phyloP scores from a whole-genome alignment of 2,888 invertebrate genomes.

The Rhagophthalmus giganteus region DNA sequence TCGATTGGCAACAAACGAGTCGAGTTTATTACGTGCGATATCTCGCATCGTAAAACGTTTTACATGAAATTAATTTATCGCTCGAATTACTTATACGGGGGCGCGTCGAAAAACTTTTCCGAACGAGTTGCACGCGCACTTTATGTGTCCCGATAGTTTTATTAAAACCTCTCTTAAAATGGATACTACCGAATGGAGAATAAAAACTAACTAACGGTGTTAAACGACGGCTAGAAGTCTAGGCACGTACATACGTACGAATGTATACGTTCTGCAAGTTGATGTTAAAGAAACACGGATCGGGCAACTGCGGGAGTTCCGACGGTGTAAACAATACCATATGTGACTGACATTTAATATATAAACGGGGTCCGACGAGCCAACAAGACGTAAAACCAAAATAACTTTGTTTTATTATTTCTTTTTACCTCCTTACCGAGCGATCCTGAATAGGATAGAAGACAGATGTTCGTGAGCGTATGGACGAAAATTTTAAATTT shows the following conservation, averaged over 20 bases:
- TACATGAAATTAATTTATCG: too few species aligned
- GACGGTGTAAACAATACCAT: conserved; percentile 24
- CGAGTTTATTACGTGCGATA: too few species aligned
- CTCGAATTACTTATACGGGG: too few species aligned
- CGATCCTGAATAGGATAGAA: not conserved
- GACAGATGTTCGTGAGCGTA: conserved; percentile 1
- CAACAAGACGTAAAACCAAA: conserved; percentile 18
- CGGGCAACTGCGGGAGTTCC: conserved; percentile 2
- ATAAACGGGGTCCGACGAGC: conserved; percentile 13
- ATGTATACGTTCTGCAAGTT: conserved; percentile 5
- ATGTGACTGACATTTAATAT: conserved; percentile 25
- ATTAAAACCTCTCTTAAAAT: too few species aligned
- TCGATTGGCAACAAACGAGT: too few species aligned
- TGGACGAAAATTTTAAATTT: not conserved
- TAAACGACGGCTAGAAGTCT: not conserved
- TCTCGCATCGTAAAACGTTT: too few species aligned
- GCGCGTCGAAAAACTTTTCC: too few species aligned
- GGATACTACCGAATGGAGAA: not conserved
- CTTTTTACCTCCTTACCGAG: conserved; percentile 11
- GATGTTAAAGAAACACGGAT: conserved; percentile 4
- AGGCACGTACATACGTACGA: conserved; percentile 8
- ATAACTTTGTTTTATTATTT: conserved; percentile 18
- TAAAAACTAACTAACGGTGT: conserved; percentile 9
- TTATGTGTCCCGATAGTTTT: too few species aligned
- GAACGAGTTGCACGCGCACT: too few species aligned